Conservation (phyloP, 2,113 vertebrate genomes). For the Dasyprocta punctata region DNA sequence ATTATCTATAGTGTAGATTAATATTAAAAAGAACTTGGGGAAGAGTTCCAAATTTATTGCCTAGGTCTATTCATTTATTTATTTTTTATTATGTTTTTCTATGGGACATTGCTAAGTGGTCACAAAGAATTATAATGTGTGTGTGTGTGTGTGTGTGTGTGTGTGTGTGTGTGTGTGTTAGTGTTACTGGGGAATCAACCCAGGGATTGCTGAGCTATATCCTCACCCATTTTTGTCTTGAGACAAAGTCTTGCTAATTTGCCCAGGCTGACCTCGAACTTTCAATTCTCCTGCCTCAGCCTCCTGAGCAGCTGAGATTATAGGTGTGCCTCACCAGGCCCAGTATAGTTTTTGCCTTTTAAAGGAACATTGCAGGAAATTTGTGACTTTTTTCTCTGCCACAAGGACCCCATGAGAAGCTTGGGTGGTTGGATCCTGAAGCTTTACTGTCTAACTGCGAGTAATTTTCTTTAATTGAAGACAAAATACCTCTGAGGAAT, state of each 20-base stretch:
- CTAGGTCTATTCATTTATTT: not conserved
- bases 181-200: not conserved
- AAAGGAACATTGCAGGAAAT: slow-evolving; percentile 1
- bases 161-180: not conserved
- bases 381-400: not conserved
- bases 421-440: not conserved
- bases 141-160: not conserved
- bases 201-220: not conserved
- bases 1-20: not conserved
- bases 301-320: too few relatives aligned
- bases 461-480: slow-evolving; percentile 52
- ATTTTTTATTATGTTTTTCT: not conserved
- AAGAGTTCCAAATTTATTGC: not conserved
- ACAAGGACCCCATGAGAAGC: not conserved
- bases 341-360: not conserved
- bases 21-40: not conserved
- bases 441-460: not conserved
- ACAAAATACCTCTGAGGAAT: slow-evolving; percentile 45
- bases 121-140: not conserved
- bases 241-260: not conserved
- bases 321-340: too few relatives aligned
- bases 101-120: not conserved
- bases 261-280: not conserved
- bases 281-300: too few relatives aligned
- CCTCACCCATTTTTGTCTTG: too few relatives aligned